These are phyloP conservation scores for Meiosimyza decipiens DNA, from an alignment of 2,888 invertebrate species.

Conservation along the genomic window DNA sequence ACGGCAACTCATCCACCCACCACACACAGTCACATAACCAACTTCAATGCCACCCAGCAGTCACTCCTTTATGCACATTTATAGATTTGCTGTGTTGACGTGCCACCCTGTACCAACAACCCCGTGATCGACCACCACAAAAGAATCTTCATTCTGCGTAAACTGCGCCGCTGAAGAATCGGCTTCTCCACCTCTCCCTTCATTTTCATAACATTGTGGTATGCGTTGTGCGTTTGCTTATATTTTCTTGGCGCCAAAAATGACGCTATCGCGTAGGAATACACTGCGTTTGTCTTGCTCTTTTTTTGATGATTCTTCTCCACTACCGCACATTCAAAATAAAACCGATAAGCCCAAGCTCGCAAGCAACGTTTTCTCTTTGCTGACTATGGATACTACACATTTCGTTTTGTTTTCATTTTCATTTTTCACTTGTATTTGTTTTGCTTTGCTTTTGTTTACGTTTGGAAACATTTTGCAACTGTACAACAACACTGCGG, in stretches of 20 bases:
- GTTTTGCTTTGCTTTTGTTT: slow-evolving; percentile 24
- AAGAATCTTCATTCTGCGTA: background rate
- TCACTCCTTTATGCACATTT: background rate
- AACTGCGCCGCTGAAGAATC: background rate
- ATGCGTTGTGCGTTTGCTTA: background rate
- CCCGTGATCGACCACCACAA: background rate
- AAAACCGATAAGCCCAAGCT: background rate
- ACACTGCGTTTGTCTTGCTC: slow-evolving; percentile 9
- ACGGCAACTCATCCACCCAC: background rate
- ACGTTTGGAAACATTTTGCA: slow-evolving; percentile 33
- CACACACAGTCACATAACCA: background rate
- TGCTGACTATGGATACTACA: background rate
- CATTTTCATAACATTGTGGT: background rate
- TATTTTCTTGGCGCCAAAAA: slow-evolving; percentile 33
- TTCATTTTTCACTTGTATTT: slow-evolving; percentile 11
- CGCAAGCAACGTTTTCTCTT: background rate
- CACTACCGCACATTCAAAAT: background rate
- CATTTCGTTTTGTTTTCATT: slow-evolving; percentile 11
- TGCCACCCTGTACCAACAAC: background rate
- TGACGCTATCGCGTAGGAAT: slow-evolving; percentile 30
- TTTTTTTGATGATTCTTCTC: background rate
- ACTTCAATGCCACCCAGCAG: background rate
- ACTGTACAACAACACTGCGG: slow-evolving; percentile 31
- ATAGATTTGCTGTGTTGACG: background rate
- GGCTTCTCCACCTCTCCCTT: background rate